Evolutionary conservation across 2,888 invertebrate genomes (phyloP).

Genomic region (Taphrorychus bicolor): DNA sequence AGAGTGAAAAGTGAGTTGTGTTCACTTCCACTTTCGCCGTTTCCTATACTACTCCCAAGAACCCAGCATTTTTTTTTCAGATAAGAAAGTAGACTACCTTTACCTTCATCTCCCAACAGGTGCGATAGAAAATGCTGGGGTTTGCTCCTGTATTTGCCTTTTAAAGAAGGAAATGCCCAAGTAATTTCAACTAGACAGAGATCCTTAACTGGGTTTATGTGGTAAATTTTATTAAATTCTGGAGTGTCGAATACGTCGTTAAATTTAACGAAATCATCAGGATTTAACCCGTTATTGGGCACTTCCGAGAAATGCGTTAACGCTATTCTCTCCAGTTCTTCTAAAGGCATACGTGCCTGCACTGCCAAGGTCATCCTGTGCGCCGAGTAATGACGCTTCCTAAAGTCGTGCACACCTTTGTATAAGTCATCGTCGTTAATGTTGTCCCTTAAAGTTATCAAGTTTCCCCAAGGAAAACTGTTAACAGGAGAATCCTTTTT

Average conservation of each 20-base stretch:
- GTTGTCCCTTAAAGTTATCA: conserved; percentile 73
- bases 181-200: conserved; percentile 70
- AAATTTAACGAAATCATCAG: conserved; percentile 68
- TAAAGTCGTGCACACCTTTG: conserved; percentile 74
- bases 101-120: conserved; percentile 87
- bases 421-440: conserved; percentile 74
- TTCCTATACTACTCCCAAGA: conserved; percentile 73
- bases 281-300: conserved; percentile 69
- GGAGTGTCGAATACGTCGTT: conserved; percentile 67
- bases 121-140: conserved; percentile 79
- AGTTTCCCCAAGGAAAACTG: conserved; percentile 88
- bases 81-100: conserved; percentile 81
- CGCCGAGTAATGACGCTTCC: conserved; percentile 81
- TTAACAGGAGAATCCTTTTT: conserved; percentile 74
- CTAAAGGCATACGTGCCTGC: conserved; percentile 71
- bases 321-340: conserved; percentile 71
- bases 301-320: conserved; percentile 71
- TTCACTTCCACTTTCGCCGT: conserved; percentile 78
- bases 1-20: conserved; percentile 80
- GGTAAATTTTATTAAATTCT: conserved; percentile 73
- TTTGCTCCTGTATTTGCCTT: conserved; percentile 74
- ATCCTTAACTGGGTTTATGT: conserved; percentile 78
- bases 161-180: conserved; percentile 69
- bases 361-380: conserved; percentile 88
- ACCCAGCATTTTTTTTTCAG: conserved; percentile 81